Evolutionary conservation across 2,888 invertebrate species (phyloP), one percentile per base, ranked within the genome.

Genomic region (Flexamia atlantica): DNA sequence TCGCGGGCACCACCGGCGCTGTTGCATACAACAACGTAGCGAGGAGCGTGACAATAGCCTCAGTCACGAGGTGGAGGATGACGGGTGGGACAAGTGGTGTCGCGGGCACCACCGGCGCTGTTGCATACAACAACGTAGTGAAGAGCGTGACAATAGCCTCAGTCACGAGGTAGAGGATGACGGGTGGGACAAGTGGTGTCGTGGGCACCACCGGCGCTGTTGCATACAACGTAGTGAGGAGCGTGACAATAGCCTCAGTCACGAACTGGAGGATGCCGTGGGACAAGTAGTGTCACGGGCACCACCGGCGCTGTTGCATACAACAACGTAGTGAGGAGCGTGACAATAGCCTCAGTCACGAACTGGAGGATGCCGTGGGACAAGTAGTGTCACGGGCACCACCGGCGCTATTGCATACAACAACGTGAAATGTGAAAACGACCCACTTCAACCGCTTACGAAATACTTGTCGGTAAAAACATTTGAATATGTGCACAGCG

Each of bases 401-500:
- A 20, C 3, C 57, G n/a, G n/a, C 12, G 36, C 36, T 36, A 9
- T 36, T 36, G 36, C n/a, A 50, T 17, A 12, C 50, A 14, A 12
- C 17, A 50, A 7, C 17, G 50, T 50, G 14, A 14, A 50, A 50
- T n/a, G 50, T n/a, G 50, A 50, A 36, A 50, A 50, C 57, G 23
- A 23, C 9, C 23, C 57, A 57, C 57, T 57, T 57, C 9, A 4
- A 50, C 50, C 50, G 50, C 57, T 57, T 5, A 7, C 23, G 57
- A 57, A 57, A 57, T 23, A 57, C 57, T 57, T 36, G 36, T 36
- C 57, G 57, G 57, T 23, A 9, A 57, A 57, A 20, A 57, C 57
- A 23, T 57, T 57, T 23, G 23, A n/a, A 57, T 57, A 57, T 23
- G 57, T 23, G 57, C 57, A 7, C 23, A 57, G 57, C 57, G 57